Percentiles rank a stretch among this genome's conserved stretches.
Conservation (phyloP, 2,113 vertebrate genomes). For the Laticauda laticaudata region DNA sequence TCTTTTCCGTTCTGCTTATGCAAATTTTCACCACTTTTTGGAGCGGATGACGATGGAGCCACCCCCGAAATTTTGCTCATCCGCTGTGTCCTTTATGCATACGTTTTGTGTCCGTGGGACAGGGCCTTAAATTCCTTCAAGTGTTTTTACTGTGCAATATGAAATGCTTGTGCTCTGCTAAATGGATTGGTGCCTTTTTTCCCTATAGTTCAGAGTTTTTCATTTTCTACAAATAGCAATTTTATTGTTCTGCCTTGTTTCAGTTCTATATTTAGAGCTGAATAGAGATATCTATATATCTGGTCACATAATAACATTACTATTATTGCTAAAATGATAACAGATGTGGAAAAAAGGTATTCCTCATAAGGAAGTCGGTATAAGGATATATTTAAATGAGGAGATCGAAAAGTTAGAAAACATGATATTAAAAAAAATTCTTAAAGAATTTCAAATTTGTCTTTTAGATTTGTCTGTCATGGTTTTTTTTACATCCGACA, state of each 20-base stretch:
- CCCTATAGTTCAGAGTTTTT: slow-evolving; percentile 35
- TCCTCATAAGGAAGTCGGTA: slow-evolving; percentile 12
- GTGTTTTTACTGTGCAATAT: background rate
- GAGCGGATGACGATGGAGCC: no score
- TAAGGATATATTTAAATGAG: background rate
- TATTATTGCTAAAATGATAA: slow-evolving; percentile 15
- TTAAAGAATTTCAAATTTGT: background rate
- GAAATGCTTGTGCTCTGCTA: slow-evolving; percentile 51
- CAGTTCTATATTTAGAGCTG: slow-evolving; percentile 6
- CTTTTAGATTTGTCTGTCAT: slow-evolving; percentile 11
- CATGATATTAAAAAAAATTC: background rate
- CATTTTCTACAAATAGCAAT: slow-evolving; percentile 9
- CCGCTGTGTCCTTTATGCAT: no score
- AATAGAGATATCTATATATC: background rate
- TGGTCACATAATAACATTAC: slow-evolving; percentile 13
- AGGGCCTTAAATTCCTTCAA: background rate
- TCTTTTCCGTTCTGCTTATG: no score
- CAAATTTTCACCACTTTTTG: no score
- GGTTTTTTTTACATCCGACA: background rate
- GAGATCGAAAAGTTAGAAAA: background rate
- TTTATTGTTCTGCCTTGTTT: slow-evolving; percentile 32
- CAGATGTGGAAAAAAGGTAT: background rate
- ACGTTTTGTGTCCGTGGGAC: no score
- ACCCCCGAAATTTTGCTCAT: no score
- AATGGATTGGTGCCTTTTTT: slow-evolving; percentile 18